Base-by-base conservation (phyloP, 2,888 invertebrate species). In the Schrankia costaestrigalis region DNA sequence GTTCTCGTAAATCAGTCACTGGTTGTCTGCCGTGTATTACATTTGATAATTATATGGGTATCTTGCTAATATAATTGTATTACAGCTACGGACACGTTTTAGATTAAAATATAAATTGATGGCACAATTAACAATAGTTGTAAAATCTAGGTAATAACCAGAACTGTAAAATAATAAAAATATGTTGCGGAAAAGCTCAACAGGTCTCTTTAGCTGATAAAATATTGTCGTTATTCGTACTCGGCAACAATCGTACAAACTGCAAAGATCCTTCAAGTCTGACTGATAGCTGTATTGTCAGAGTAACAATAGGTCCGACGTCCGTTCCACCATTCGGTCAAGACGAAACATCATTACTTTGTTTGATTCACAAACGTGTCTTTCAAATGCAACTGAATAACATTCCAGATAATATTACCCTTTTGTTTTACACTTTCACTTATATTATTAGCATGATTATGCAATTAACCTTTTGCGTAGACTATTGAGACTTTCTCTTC, bases 261-360 rank as follows among this genome's bases (percentile, higher is more conserved):
- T 44, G 29, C 45, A 46, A 55, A 56, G 51, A 56, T 56, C 59
- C 56, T 52, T 58, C 56, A 47, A 34, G 43, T 27, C 48, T 66
- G 63, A 68, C 58, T 60, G 66, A 69, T 70, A 58, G 41, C 32
- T 63, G 65, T 63, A 70, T 71, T 71, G 75, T 71, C 61, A 59
- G 56, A 27, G 23, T 56, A 64, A 73, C 68, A 74, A 74, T 69
- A 53, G 60, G 47, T 53, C 42, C 41, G 47, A 48, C 55, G 56
- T 56, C 64, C 58, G 68, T 61, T 56, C 47, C 41, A 49, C 52
- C 44, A 41, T 34, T 15, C 35, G 41, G 49, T 40, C 51, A 41
- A 50, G 45, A 49, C 33, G 55, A 50, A 50, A 54, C 52, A 45
- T 44, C 25, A 46, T 42, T 51, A 52, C 41, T 56, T 56, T 52